A percentile compares a stretch with the other conserved stretches of the same genome.
These are phyloP conservation scores for Dendropsophus ebraccatus DNA, from an alignment of 2,113 vertebrate species.

Conservation along the genomic window DNA sequence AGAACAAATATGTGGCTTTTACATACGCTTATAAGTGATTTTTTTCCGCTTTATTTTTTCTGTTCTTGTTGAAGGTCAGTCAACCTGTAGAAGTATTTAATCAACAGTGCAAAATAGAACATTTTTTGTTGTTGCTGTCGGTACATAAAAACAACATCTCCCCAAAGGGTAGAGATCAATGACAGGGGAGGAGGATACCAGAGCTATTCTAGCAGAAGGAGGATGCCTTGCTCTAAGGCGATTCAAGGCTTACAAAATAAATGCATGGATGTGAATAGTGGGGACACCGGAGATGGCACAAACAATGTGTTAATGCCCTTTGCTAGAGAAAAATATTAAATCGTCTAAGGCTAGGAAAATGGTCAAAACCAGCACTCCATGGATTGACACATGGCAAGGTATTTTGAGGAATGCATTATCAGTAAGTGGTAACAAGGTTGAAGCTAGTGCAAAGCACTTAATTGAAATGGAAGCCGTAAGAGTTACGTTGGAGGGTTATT, in stretches of 20 bases:
- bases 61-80: constrained; percentile 59
- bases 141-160: not conserved
- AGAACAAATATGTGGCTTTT: constrained; percentile 42
- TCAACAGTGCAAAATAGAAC: constrained; percentile 51
- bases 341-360: not conserved
- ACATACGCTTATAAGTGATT: constrained; percentile 63
- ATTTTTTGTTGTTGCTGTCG: not conserved
- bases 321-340: not conserved
- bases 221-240: not conserved
- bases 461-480: not conserved
- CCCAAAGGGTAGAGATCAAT: not conserved
- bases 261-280: not conserved
- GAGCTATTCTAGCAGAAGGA: not conserved
- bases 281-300: not conserved
- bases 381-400: not conserved
- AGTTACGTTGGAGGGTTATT: not conserved
- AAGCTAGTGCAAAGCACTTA: not conserved
- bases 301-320: not conserved
- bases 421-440: not conserved
- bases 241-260: not conserved
- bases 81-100: constrained; percentile 65
- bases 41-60: constrained; percentile 57
- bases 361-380: not conserved
- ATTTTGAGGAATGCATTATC: not conserved
- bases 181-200: not conserved